These are phyloP conservation scores for Phragmatobia fuliginosa DNA, from an alignment of 2,888 invertebrate genomes.

Conservation along the genomic window DNA sequence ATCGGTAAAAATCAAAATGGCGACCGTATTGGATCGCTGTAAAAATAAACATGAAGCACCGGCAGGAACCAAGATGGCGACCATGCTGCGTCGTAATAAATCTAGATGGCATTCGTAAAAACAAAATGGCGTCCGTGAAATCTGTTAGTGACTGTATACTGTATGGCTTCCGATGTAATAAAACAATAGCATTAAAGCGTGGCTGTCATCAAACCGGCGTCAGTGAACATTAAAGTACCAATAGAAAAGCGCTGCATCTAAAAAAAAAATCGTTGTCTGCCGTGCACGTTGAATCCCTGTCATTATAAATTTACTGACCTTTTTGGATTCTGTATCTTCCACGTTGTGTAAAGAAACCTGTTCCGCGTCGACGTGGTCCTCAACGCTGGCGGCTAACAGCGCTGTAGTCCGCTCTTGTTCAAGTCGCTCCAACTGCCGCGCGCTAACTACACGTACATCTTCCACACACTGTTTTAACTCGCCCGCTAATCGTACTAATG, in stretches of 20 bases:
- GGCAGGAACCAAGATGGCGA: neutral
- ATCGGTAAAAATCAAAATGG: neutral
- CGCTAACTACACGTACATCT: slow-evolving; percentile 89
- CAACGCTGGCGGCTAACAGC: slow-evolving; percentile 89
- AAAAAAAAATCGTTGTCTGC: neutral
- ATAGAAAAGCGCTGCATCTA: neutral
- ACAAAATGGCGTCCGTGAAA: neutral
- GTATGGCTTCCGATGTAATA: neutral
- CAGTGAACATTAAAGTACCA: neutral
- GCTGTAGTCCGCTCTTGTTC: slow-evolving; percentile 89
- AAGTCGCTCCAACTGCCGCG: slow-evolving; percentile 88
- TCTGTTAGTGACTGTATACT: neutral
- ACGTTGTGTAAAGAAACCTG: slow-evolving; percentile 75
- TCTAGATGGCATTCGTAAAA: neutral
- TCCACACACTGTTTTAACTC: slow-evolving; percentile 91
- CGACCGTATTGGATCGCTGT: no score
- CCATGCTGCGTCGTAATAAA: no score
- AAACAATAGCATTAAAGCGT: neutral
- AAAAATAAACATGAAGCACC: no score
- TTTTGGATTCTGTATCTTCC: slow-evolving; percentile 90
- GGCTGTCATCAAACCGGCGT: neutral
- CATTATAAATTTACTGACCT: slow-evolving; percentile 81
- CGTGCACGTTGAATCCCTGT: neutral
- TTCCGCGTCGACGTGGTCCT: slow-evolving; percentile 88
- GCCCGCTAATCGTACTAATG: slow-evolving; percentile 89